Percentiles rank a stretch among this genome's conserved stretches.
Evolutionary conservation across 2,888 invertebrate genomes (phyloP).

Genomic region (Volucella bombylans): DNA sequence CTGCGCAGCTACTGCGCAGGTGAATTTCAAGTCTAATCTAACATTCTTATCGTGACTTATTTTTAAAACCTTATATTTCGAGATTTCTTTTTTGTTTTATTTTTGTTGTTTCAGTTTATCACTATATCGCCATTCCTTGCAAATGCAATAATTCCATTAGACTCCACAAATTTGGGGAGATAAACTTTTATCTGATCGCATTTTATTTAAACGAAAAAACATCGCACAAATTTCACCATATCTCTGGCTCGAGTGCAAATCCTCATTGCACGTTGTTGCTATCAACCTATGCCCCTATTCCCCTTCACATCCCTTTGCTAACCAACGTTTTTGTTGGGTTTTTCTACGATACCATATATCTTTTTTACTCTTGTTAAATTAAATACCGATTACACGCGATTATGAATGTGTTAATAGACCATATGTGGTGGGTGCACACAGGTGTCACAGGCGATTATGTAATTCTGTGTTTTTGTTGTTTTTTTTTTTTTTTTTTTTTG

Average conservation of each 20-base stretch:
- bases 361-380: conserved; percentile 18
- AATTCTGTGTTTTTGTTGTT: no score
- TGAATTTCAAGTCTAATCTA: no score
- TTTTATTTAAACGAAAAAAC: conserved; percentile 2
- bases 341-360: neutral
- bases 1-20: no score
- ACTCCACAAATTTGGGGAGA: neutral
- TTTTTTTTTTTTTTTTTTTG: neutral
- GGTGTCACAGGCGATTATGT: conserved; percentile 18
- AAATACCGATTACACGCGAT: conserved; percentile 37
- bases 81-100: neutral
- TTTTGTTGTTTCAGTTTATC: neutral
- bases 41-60: no score
- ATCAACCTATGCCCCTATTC: neutral
- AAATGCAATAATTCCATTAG: conserved; percentile 20
- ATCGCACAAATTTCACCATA: conserved; percentile 16
- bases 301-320: neutral
- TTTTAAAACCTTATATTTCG: neutral
- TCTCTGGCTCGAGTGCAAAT: conserved; percentile 27
- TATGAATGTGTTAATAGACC: conserved; percentile 8
- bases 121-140: neutral
- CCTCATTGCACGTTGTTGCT: conserved; percentile 13
- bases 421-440: conserved; percentile 63
- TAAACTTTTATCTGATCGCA: conserved; percentile 39
- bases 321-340: neutral